Percentiles rank a stretch among this genome's conserved stretches.
Conservation (phyloP, 2,888 invertebrate genomes). For the Tholera decimalis region DNA sequence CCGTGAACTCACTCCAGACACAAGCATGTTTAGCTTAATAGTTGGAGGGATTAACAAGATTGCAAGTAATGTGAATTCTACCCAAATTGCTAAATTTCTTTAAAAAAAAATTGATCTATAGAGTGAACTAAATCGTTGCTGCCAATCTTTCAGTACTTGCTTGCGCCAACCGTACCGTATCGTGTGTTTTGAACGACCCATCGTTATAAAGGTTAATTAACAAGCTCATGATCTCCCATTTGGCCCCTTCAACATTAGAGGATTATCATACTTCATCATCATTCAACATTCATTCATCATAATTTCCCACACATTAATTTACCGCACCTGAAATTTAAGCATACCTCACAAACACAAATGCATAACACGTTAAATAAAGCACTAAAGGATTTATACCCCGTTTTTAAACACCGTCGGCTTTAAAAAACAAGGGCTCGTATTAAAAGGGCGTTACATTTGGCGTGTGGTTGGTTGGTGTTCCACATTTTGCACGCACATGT, state of each 20-base stretch:
- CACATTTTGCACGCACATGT: slow-evolving; percentile 31
- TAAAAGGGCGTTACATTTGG: slow-evolving; percentile 30
- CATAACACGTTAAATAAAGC: slow-evolving; percentile 16
- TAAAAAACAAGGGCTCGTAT: slow-evolving; percentile 19
- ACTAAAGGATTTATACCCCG: slow-evolving; percentile 26
- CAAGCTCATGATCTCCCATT: neutral
- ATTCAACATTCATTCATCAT: slow-evolving; percentile 18
- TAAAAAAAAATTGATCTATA: too few species aligned
- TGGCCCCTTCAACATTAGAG: neutral
- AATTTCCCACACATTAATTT: slow-evolving; percentile 11
- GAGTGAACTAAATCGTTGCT: too few species aligned
- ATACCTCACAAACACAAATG: neutral
- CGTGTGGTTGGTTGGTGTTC: slow-evolving; percentile 32
- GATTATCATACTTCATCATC: slow-evolving; percentile 1
- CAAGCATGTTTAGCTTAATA: too few species aligned
- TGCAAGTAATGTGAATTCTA: too few species aligned
- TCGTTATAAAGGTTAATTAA: neutral
- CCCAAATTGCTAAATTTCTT: too few species aligned
- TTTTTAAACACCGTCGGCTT: slow-evolving; percentile 28
- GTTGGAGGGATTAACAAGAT: too few species aligned
- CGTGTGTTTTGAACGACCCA: neutral
- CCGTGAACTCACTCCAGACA: too few species aligned
- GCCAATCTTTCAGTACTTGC: neutral
- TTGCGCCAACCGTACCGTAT: neutral
- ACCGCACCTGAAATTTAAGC: slow-evolving; percentile 16